Percentiles rank a stretch among this genome's conserved stretches.
phyloP scores from a whole-genome alignment of 2,113 vertebrate species.

The Callaeas wilsoni region DNA sequence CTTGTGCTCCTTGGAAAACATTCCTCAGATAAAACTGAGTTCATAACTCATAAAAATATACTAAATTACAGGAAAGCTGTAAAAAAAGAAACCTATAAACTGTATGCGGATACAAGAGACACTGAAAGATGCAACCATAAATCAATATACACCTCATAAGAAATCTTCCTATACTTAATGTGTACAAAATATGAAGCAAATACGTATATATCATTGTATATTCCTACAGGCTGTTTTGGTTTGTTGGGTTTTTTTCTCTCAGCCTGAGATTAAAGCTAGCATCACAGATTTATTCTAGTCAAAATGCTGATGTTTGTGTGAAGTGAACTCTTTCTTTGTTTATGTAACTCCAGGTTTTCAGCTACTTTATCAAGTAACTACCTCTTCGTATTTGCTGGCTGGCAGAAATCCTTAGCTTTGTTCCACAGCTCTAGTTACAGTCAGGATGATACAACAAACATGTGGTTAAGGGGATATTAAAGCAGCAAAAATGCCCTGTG shows the following conservation, averaged over 20 bases:
- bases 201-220: background rate
- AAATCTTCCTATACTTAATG: constrained; percentile 1
- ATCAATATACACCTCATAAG: constrained; percentile 37
- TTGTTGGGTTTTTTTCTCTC: background rate
- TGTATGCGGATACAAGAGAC: background rate
- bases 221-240: background rate
- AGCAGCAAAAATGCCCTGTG: constrained; percentile 23
- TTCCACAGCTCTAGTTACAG: constrained; percentile 3
- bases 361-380: constrained; percentile 51
- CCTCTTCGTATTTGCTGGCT: constrained; percentile 14
- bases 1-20: background rate
- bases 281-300: constrained; percentile 8
- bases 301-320: constrained; percentile 40
- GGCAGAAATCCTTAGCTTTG: constrained; percentile 41
- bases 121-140: background rate
- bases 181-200: constrained; percentile 44
- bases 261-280: constrained; percentile 13
- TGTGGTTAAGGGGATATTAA: background rate
- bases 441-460: constrained; percentile 44
- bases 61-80: constrained; percentile 32
- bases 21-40: constrained; percentile 18
- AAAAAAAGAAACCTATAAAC: constrained; percentile 21
- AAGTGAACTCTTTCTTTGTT: constrained; percentile 30
- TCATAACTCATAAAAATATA: constrained; percentile 27
- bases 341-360: constrained; percentile 40